Base-by-base conservation (phyloP, 1,140 invertebrate species). In the Drosophila willistoni region DNA sequence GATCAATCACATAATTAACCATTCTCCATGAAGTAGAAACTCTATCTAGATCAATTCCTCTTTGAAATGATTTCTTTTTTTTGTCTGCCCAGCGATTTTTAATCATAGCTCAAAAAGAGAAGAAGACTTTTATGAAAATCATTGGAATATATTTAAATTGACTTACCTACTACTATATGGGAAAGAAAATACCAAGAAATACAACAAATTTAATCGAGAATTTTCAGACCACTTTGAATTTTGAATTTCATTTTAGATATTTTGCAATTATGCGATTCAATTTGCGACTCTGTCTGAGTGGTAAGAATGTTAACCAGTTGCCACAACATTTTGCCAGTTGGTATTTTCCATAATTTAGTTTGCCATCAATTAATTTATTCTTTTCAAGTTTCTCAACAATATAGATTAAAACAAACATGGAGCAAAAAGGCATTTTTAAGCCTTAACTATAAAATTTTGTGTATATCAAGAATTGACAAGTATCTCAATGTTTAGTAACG, bases 341-440 rank as follows among this genome's bases (percentile, higher is more conserved):
- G 10, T 4, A 4, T 22, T 51, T 51, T 17, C 17, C 6, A 29
- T 39, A 13, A 5, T 13, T 34, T 36, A 36, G 1, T 33, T 6
- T 19, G 17, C 33, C 9, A 3, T 12, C 12, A 9, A 13, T 2
- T 7, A 7, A 7, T 0, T 25, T 17, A 4, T 25, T 9, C 0
- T 9, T 51, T 29, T 78, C 64, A 33, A 59, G 22, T 41, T 71
- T 57, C 3, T 64, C 59, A 0, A 69, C 73, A 10, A 87, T 87
- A 17, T 80, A 64, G 1, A 87, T 56, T 3, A 87, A 22, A 7
- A 59, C 63, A 51, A 89, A 89, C 39, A 87, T 56, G 7, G 80
- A 89, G 39, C 84, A 70, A n/a, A 80, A 55, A 1, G 63, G 67
- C 80, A 87, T 77, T 70, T 72, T 79, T 12, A 73, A 2, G 17